These are phyloP conservation scores for Drosophila burlai DNA, from an alignment of 1,140 invertebrate species.

Conservation along the genomic window DNA sequence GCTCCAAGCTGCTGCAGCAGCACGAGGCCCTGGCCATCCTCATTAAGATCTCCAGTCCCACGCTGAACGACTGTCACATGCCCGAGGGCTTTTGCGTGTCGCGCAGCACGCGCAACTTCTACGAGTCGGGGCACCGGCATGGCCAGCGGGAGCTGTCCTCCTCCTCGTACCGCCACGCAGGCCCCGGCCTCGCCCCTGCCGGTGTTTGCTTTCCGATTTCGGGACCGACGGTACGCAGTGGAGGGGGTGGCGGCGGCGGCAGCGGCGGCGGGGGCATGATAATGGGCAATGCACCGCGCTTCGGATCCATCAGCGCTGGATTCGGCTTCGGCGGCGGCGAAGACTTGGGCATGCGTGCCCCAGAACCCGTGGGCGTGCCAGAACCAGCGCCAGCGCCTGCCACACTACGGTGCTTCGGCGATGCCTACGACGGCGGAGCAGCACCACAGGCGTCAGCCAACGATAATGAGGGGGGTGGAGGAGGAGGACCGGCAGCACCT, in stretches of 20 bases:
- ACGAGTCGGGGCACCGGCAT: conserved; percentile 66
- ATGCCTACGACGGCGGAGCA: conserved; percentile 38
- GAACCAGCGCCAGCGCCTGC: conserved; percentile 3
- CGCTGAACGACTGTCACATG: conserved; percentile 87
- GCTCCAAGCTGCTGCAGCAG: conserved; percentile 89
- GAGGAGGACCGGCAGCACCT: background rate
- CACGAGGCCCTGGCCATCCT: conserved; percentile 92
- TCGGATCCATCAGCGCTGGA: conserved; percentile 16
- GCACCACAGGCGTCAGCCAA: conserved; percentile 29
- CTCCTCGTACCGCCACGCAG: conserved; percentile 58
- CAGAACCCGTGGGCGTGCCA: conserved; percentile 21
- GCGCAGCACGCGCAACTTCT: conserved; percentile 73
- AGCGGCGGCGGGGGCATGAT: conserved; percentile 18
- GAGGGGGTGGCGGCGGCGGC: background rate
- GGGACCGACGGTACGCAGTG: conserved; percentile 16
- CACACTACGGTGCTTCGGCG: conserved; percentile 36
- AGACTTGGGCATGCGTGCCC: conserved; percentile 28
- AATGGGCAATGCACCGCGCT: conserved; percentile 38
- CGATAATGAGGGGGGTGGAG: conserved; percentile 44
- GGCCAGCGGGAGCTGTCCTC: conserved; percentile 58
- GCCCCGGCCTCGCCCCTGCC: background rate
- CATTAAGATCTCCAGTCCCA: conserved; percentile 91
- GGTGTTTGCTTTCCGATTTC: conserved; percentile 19
- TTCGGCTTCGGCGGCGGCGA: conserved; percentile 29
- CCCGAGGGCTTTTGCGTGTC: conserved; percentile 89